Evolutionary conservation across 92 coral and sea anemone genomes (phyloP), one percentile per base, ranked within the genome.

Genomic region (Pocillopora meandrina): DNA sequence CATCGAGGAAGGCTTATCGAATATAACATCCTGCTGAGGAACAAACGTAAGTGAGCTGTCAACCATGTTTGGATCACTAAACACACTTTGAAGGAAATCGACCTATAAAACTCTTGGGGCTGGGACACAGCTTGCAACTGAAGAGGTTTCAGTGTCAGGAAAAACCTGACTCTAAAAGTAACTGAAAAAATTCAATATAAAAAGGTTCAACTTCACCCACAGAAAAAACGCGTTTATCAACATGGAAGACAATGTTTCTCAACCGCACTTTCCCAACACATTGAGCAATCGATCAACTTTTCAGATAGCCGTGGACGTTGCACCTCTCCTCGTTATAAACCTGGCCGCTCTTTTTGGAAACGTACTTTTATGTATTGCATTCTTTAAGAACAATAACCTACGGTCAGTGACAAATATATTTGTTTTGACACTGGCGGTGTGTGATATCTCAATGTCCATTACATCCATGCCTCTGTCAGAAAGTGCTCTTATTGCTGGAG

Each of bases 361-460:
- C 61, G 65, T 78, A 10, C 80, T 93, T 23, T 78, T 93, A 5
- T 90, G 91, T 61, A 31, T 89, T 19, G 94, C 94, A n/a, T 93
- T 87, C 68, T 47, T 84, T 65, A 74, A 84, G 85, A 91, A 89
- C 81, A 78, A 84, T 34, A 59, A 78, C 12, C 88, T 91, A 10
- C 94, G 94, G 33, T 86, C 93, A 13, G 89, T 84, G 58, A 93
- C 97, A n/a, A 93, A 91, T 61, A 89, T 90, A 5, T 61, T 93
- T 35, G 84, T 93, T 14, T 83, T 93, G 13, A 84, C 94, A 16
- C 91, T 93, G 33, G 79, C 89, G 57, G 17, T 78, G 58, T 80
- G 89, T 10, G 97, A 93, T 36, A 90, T 93, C 10, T 3, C 70
- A n/a, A 93, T 93, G 89, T 89, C 97, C 19, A 63, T 84, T n/a